Evolutionary conservation across 2,113 vertebrate species (phyloP), one percentile per base, ranked within the genome.

Genomic region (human): DNA sequence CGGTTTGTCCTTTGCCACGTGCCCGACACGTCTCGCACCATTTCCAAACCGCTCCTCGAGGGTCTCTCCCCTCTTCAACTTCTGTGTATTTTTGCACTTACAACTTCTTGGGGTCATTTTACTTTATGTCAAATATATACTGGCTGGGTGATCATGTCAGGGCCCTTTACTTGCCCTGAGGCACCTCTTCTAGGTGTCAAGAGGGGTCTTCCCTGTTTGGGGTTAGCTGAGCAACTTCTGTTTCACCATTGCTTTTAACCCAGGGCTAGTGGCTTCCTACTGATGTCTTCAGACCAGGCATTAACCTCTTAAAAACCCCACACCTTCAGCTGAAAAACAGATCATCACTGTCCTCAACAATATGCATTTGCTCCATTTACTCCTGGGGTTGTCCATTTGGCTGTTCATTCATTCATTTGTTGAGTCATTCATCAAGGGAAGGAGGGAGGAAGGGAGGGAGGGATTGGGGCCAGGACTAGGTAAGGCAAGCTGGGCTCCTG

Each of bases 1-100:
- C 14, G 0, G 2, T 50, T 55, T 0, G 0, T 5, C 66, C 35
- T 18, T 50, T 2, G 23, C 0, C 2, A 20, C 6, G 14, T 0
- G 0, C 48, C 57, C 30, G 22, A 0, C 20, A 13, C 0, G 9
- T 10, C 57, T 45, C 0, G 5, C 30, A 6, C 50, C 12, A 0
- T 92, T 55, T 48, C 72, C 12, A 25, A 13, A 72, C 8, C 11
- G 22, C 50, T 45, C 30, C n/a, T 14, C 6, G 2, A 20, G 32
- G 40, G 18, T 45, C 25, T 27, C n/a, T 30, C 48, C 45, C 32
- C 52, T 79, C 0, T 55, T 55, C 64, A 4, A 23, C 40, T 32
- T 84, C 88, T 55, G 72, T 35, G 35, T 32, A 2, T 22, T 82
- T 96, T 59, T 8, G 25, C 38, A 80, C 32, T 23, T 25, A 4